Evolutionary conservation across 2,113 vertebrate species (phyloP).

Genomic region (Labeo rohita): DNA sequence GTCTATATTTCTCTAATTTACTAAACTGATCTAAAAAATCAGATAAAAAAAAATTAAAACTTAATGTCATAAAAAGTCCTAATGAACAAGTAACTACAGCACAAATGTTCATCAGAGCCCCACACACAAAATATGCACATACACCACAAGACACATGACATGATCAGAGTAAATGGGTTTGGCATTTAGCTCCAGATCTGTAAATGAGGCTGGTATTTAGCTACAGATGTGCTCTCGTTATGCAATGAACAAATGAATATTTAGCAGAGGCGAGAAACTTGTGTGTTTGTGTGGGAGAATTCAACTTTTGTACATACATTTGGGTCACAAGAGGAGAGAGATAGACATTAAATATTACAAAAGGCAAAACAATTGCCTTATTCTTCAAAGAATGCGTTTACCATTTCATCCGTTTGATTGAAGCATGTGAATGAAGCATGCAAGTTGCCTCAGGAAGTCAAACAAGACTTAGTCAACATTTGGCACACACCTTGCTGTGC

Average conservation of each 20-base stretch:
- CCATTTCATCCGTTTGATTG: neutral
- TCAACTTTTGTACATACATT: neutral
- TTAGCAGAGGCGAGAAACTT: neutral
- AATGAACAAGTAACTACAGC: neutral
- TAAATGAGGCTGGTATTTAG: conserved; percentile 14
- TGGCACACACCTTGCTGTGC: neutral
- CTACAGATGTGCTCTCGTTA: neutral
- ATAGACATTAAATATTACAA: neutral
- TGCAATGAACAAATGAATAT: neutral
- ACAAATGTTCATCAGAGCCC: neutral
- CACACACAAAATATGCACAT: neutral
- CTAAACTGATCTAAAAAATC: neutral
- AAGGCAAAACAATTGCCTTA: neutral
- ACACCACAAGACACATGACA: neutral
- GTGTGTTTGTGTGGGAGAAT: neutral
- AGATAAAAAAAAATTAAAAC: too few species aligned
- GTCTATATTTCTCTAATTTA: neutral
- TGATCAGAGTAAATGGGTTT: neutral
- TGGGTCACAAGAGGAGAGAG: neutral
- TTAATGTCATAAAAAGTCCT: neutral
- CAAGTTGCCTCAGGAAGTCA: neutral
- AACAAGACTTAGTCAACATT: neutral
- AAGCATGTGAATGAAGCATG: neutral
- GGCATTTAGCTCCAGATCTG: conserved; percentile 1
- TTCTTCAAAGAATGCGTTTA: neutral